Conservation (phyloP, 2,888 invertebrate genomes). For the Tinea trinotella region DNA sequence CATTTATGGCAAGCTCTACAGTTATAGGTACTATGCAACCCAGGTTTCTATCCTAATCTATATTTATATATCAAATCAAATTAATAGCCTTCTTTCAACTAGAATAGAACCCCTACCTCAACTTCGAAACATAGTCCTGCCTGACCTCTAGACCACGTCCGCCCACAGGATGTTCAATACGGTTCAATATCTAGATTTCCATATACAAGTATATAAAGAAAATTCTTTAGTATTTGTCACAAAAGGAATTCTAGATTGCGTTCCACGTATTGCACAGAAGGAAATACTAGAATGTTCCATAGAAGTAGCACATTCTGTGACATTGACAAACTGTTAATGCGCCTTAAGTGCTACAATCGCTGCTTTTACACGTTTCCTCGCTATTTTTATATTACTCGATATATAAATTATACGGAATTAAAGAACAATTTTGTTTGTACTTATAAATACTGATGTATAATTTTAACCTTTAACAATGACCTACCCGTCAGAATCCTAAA, state of each 20-base stretch:
- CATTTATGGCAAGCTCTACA: too few species aligned
- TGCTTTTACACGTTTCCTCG: constrained; percentile 15
- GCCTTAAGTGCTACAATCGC: constrained; percentile 16
- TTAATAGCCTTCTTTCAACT: too few species aligned
- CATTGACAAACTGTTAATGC: constrained; percentile 17
- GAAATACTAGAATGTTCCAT: constrained; percentile 13
- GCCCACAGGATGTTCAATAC: too few species aligned
- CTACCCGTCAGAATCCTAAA: too few species aligned
- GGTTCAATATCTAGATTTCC: not conserved
- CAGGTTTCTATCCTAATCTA: too few species aligned
- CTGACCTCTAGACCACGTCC: too few species aligned
- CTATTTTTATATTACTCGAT: constrained; percentile 4
- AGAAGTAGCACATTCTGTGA: not conserved
- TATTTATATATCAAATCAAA: too few species aligned
- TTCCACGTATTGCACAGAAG: constrained; percentile 11
- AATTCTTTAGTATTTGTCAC: not conserved
- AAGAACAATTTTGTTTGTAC: not conserved
- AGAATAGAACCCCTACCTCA: too few species aligned
- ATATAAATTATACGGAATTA: not conserved
- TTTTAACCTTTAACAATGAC: too few species aligned
- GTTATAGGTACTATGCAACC: too few species aligned
- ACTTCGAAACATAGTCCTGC: too few species aligned
- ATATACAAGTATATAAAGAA: not conserved
- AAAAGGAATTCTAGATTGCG: constrained; percentile 13
- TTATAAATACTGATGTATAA: not conserved